These are phyloP conservation scores for Cettia cetti DNA, from an alignment of 2,113 vertebrate genomes.

Conservation along the genomic window DNA sequence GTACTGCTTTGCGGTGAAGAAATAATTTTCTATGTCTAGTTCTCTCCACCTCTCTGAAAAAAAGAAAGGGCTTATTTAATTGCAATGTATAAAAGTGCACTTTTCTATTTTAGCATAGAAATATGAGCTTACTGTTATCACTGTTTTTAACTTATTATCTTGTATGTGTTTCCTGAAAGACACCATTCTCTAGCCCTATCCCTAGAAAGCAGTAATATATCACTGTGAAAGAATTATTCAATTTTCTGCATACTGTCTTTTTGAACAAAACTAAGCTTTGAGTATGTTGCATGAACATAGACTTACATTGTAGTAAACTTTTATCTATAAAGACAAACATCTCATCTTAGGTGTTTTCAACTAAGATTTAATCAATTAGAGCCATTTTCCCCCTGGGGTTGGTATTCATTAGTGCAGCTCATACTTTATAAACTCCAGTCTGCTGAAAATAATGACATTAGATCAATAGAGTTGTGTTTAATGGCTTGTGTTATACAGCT, in stretches of 20 bases:
- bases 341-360: conserved; percentile 2
- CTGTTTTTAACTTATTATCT: neutral
- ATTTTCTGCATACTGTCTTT: neutral
- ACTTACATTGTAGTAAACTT: neutral
- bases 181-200: neutral
- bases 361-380: conserved; percentile 3
- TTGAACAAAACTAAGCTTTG: neutral
- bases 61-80: neutral
- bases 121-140: neutral
- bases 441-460: conserved; percentile 64
- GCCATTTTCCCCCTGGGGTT: neutral
- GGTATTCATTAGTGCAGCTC: conserved; percentile 19
- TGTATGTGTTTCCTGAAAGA: neutral
- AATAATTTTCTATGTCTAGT: neutral
- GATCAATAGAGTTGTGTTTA: conserved; percentile 51
- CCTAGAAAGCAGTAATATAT: neutral
- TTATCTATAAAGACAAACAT: neutral
- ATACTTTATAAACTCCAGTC: conserved; percentile 39
- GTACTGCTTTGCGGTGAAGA: neutral
- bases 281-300: neutral
- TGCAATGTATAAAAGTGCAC: neutral
- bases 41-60: neutral
- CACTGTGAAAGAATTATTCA: neutral
- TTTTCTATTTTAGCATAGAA: neutral
- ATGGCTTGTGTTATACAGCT: conserved; percentile 60